These are phyloP conservation scores for Chlorops oryzae DNA, from an alignment of 1,140 invertebrate genomes.

Conservation along the genomic window DNA sequence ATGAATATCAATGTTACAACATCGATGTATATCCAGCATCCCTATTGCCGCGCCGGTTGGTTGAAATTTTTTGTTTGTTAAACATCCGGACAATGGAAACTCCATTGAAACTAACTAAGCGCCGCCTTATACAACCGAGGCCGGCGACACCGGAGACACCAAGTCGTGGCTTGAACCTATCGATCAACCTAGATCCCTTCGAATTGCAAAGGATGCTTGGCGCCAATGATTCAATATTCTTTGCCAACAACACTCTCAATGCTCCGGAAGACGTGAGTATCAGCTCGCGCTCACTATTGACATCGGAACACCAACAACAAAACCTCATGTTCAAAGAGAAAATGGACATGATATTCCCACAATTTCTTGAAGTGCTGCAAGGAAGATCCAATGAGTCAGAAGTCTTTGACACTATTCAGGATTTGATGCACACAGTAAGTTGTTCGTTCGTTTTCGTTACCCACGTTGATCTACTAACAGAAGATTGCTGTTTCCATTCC, in stretches of 20 bases:
- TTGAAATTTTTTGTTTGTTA: no score
- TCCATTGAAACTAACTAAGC: conserved; percentile 10
- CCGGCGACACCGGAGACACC: conserved; percentile 9
- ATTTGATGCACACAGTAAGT: conserved; percentile 56
- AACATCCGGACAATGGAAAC: no score
- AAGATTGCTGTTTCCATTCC: conserved; percentile 52
- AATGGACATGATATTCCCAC: conserved; percentile 52
- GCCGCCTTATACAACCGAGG: conserved; percentile 9
- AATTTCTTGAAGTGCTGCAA: conserved; percentile 57
- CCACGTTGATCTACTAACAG: no score
- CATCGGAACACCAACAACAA: background rate
- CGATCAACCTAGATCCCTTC: conserved; percentile 9
- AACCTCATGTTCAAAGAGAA: conserved; percentile 31
- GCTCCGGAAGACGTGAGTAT: conserved; percentile 4
- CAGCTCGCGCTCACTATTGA: conserved; percentile 7
- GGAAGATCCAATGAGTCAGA: conserved; percentile 50
- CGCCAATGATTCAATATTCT: background rate
- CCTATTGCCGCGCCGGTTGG: no score
- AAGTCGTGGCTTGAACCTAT: conserved; percentile 7
- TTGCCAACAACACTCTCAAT: background rate
- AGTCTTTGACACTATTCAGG: conserved; percentile 54
- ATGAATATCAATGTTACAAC: no score
- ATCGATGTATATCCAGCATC: no score
- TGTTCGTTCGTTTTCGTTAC: no score
- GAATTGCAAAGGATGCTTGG: conserved; percentile 14